Evolutionary conservation across 1,140 invertebrate species (phyloP).

Genomic region (Polypedilum pembai): DNA sequence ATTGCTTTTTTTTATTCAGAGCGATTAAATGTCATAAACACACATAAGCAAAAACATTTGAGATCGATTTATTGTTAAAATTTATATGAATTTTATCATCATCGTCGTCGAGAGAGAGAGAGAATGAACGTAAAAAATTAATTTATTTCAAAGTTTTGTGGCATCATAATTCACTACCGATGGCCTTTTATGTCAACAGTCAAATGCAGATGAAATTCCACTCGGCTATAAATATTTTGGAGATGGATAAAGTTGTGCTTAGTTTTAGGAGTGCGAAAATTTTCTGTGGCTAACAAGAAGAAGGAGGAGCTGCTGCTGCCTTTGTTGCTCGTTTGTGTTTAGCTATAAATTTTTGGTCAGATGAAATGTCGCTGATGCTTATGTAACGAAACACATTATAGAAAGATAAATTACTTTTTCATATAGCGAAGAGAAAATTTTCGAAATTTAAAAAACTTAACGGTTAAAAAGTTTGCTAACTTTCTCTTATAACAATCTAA

Average conservation of each 20-base stretch:
- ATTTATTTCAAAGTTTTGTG: slow-evolving; percentile 23
- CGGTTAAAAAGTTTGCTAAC: too few relatives aligned
- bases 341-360: slow-evolving; percentile 9
- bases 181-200: slow-evolving; percentile 3
- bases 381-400: too few relatives aligned
- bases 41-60: slow-evolving; percentile 18
- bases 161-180: background rate
- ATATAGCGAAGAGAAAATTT: too few relatives aligned
- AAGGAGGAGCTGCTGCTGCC: background rate
- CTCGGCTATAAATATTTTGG: too few relatives aligned
- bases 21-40: slow-evolving; percentile 27
- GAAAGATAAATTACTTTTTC: too few relatives aligned
- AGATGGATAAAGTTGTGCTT: too few relatives aligned
- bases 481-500: too few relatives aligned
- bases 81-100: background rate
- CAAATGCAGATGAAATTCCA: background rate
- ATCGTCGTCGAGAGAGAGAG: background rate
- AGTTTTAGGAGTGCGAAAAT: background rate
- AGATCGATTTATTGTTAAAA: background rate
- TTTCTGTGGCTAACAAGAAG: background rate
- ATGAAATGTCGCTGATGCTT: background rate
- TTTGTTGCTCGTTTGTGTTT: background rate
- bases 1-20: background rate
- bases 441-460: too few relatives aligned
- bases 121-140: slow-evolving; percentile 8